Percentiles rank a stretch among this genome's conserved stretches.
Evolutionary conservation across 1,140 invertebrate species (phyloP).

Genomic region (Penaeus japonicus): DNA sequence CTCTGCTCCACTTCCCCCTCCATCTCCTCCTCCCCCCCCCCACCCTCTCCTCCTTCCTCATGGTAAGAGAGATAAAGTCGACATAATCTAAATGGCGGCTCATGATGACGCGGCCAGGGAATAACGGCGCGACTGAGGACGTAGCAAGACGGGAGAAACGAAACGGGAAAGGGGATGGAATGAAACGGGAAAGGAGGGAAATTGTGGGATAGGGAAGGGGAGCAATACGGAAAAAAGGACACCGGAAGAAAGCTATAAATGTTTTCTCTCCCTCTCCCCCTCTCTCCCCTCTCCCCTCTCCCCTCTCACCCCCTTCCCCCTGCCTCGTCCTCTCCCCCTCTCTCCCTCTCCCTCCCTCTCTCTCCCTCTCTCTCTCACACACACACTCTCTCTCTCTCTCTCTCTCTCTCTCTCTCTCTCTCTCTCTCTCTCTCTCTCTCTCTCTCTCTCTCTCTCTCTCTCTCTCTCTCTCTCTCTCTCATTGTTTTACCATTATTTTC

Average conservation of each 20-base stretch:
- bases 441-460: neutral
- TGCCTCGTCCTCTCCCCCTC: neutral
- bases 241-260: too few relatives aligned
- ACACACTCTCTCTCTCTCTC: neutral
- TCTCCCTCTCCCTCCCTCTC: neutral
- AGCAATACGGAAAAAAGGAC: too few relatives aligned
- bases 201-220: conserved; percentile 11
- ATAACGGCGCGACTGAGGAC: too few relatives aligned
- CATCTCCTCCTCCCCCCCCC: neutral
- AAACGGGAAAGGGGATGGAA: too few relatives aligned
- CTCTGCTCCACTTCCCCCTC: too few relatives aligned
- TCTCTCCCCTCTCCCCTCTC: too few relatives aligned
- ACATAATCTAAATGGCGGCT: too few relatives aligned
- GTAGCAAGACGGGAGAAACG: too few relatives aligned
- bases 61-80: too few relatives aligned
- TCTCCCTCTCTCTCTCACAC: neutral
- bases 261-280: too few relatives aligned
- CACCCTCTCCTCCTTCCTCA: neutral
- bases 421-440: neutral
- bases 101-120: too few relatives aligned
- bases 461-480: neutral
- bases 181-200: neutral
- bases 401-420: neutral
- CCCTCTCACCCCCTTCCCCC: neutral
- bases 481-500: too few relatives aligned